Conservation (phyloP, 2,113 vertebrate genomes). For the Esox niger region DNA sequence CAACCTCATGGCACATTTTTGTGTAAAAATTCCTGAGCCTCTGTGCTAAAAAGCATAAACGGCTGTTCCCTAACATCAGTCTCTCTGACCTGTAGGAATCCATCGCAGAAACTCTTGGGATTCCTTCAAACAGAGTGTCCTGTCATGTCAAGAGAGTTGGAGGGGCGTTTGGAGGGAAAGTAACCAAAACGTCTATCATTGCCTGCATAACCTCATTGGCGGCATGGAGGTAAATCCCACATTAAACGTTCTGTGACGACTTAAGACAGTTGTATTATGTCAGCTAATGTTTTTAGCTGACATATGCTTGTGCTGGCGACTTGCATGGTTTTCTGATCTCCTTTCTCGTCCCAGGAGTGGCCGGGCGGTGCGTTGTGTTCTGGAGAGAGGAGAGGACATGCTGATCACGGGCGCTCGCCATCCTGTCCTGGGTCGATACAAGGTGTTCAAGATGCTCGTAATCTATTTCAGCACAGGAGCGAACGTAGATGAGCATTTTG, state of each 20-base stretch:
- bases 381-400: slow-evolving; percentile 70
- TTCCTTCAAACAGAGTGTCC: slow-evolving; percentile 69
- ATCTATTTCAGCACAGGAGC: no score
- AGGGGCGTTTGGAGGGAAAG: slow-evolving; percentile 72
- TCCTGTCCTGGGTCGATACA: slow-evolving; percentile 73
- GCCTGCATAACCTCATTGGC: slow-evolving; percentile 69
- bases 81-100: slow-evolving; percentile 43
- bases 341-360: slow-evolving; percentile 55
- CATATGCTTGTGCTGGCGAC: not conserved
- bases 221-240: slow-evolving; percentile 71
- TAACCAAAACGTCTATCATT: slow-evolving; percentile 61
- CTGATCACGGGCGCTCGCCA: slow-evolving; percentile 69
- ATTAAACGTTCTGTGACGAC: no score
- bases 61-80: no score
- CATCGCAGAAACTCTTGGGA: slow-evolving; percentile 43
- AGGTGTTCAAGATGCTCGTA: slow-evolving; percentile 53
- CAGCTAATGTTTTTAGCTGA: no score
- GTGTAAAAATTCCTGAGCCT: no score
- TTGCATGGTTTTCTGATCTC: no score
- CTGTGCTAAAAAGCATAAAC: no score
- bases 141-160: slow-evolving; percentile 68
- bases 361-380: slow-evolving; percentile 59
- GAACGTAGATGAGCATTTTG: no score
- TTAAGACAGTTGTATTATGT: no score
- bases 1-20: no score